A percentile compares a stretch with the other conserved stretches of the same genome.
phyloP scores from a whole-genome alignment of 2,797 vertebrate species.

The Scleropages formosus region DNA sequence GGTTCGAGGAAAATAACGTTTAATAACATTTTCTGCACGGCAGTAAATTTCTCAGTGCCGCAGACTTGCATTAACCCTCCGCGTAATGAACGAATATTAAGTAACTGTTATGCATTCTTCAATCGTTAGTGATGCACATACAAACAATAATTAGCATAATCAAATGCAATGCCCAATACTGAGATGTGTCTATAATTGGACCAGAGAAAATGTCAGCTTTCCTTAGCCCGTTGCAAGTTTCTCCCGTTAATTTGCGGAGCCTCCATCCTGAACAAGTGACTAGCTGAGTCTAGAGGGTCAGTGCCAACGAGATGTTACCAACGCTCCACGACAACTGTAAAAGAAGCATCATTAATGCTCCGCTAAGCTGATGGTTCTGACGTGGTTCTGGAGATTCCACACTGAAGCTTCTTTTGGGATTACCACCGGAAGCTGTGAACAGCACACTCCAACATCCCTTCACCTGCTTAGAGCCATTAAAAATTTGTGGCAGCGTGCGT shows the following conservation, averaged over 20 bases:
- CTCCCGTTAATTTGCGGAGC: not conserved
- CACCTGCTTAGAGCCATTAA: constrained; percentile 7
- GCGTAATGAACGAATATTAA: not conserved
- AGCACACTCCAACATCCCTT: constrained; percentile 17
- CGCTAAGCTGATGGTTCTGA: no score
- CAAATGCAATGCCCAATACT: not conserved
- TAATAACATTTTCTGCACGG: not conserved
- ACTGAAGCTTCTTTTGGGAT: constrained; percentile 16
- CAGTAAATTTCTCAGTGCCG: no score
- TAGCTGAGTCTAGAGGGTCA: constrained; percentile 7
- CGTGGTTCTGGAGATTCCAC: no score
- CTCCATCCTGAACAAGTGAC: constrained; percentile 2
- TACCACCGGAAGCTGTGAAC: constrained; percentile 11
- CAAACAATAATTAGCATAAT: not conserved
- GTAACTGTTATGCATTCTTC: not conserved
- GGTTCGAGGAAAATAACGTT: not conserved
- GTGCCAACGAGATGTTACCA: not conserved
- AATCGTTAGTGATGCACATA: not conserved
- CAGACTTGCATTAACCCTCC: not conserved
- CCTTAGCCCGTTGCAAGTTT: not conserved
- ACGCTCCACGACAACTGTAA: not conserved
- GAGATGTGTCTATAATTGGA: not conserved
- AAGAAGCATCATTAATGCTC: no score
- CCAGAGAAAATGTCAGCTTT: not conserved
- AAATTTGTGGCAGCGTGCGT: not conserved